Evolutionary conservation across 2,797 vertebrate species (phyloP), one percentile per base, ranked within the genome.

Genomic region (Peromyscus nudipes): DNA sequence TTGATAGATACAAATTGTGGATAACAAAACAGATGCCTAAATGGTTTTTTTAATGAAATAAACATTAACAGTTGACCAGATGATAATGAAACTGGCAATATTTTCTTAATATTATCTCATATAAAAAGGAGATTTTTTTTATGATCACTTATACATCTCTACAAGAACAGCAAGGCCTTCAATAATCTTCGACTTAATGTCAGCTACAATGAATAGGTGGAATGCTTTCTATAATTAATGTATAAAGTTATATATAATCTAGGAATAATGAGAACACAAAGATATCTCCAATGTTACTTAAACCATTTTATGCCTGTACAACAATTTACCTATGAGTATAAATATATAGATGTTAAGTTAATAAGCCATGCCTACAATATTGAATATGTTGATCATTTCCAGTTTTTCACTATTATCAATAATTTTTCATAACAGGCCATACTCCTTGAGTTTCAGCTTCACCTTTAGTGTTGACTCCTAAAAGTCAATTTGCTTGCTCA

Each of bases 351-450:
- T 31, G 21, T 76, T 43, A 23, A 71, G 62, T 60, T 52, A 69
- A 34, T 13, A 90, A 80, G 57, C 6, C 16, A 87, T 34, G 34
- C 19, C 6, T 81, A 40, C 1, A 87, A 91, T 94, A 71, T 82
- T 92, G n/a, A 95, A 64, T 75, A 86, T 76, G 80, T 81, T 90
- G 13, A n/a, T 73, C 75, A 65, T 69, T 77, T 90, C 7, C 46
- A 80, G 2, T 14, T 82, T 89, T 80, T 75, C 2, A 34, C 11
- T 37, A 17, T 57, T 40, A n/a, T 81, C 92, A 71, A 65, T 17
- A 4, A 84, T 46, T 77, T 10, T 43, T 34, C 80, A 13, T 52
- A 67, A 2, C 27, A 52, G 64, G 25, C n/a, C 25, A 65, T 75
- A 29, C 23, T 89, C 40, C 79, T 27, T 73, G 21, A 27, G 4